A percentile compares a stretch with the other conserved stretches of the same genome.
phyloP scores from a whole-genome alignment of 2,888 invertebrate genomes.

The Stramonita haemastoma region DNA sequence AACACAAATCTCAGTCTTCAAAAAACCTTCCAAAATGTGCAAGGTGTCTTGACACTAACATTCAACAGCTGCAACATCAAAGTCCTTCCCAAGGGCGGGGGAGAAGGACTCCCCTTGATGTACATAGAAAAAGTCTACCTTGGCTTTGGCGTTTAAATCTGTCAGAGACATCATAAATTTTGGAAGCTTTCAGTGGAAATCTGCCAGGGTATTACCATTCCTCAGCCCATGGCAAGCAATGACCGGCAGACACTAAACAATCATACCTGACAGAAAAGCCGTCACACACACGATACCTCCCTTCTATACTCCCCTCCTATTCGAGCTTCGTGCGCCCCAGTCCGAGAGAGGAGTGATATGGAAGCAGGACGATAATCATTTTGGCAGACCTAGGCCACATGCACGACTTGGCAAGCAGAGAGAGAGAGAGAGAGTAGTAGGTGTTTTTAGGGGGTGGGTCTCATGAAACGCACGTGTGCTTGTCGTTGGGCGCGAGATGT shows the following conservation, averaged over 20 bases:
- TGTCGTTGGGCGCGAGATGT: neutral
- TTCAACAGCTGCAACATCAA: too few species aligned
- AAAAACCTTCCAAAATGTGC: too few species aligned
- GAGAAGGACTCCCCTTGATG: too few species aligned
- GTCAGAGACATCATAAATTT: too few species aligned
- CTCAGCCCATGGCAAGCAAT: neutral
- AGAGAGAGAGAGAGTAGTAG: neutral
- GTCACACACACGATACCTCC: slow-evolving; percentile 1
- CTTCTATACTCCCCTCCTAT: neutral
- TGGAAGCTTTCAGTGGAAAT: neutral
- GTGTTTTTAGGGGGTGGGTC: neutral
- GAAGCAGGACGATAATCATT: neutral
- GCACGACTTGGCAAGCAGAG: neutral
- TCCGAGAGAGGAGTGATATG: neutral
- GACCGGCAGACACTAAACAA: neutral
- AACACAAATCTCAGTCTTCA: too few species aligned
- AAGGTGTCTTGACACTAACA: too few species aligned
- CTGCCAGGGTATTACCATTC: neutral
- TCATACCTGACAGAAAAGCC: neutral
- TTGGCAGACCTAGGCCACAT: neutral
- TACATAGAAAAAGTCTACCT: too few species aligned
- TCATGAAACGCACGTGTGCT: neutral
- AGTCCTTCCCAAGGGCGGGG: too few species aligned
- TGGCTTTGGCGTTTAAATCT: too few species aligned
- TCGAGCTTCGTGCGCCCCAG: neutral